Conservation (phyloP, 2,888 invertebrate species). For the Dryomyza anilis region DNA sequence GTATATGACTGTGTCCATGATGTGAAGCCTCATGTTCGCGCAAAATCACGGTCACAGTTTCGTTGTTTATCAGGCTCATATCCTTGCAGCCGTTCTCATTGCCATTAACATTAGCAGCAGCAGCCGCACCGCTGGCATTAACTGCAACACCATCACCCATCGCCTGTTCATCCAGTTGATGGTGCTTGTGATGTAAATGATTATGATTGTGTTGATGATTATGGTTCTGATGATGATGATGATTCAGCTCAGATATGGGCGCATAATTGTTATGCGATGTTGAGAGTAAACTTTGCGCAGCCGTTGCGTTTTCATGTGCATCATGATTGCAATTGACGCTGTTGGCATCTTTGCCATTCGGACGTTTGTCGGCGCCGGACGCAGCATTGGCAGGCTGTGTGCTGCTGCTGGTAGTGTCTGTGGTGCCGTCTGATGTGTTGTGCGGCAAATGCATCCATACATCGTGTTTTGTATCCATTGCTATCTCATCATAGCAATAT, state of each 20-base stretch:
- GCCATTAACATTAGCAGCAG: neutral
- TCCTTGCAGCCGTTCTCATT: conserved; percentile 52
- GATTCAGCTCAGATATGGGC: conserved; percentile 50
- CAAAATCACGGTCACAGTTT: conserved; percentile 79
- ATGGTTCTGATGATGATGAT: conserved; percentile 45
- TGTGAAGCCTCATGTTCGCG: conserved; percentile 67
- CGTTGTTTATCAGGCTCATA: conserved; percentile 63
- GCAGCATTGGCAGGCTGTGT: no score
- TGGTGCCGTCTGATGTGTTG: conserved; percentile 28
- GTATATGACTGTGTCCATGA: conserved; percentile 86
- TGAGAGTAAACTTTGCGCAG: conserved; percentile 56
- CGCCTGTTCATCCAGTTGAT: conserved; percentile 47
- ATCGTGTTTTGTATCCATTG: conserved; percentile 72
- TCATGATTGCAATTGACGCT: conserved; percentile 19
- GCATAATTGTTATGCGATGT: conserved; percentile 56
- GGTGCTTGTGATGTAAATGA: conserved; percentile 43
- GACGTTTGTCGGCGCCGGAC: conserved; percentile 3
- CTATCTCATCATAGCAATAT: conserved; percentile 85
- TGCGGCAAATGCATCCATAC: conserved; percentile 61
- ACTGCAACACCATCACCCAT: conserved; percentile 42
- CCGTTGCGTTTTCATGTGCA: conserved; percentile 36
- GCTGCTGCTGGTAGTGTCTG: neutral
- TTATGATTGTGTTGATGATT: conserved; percentile 48
- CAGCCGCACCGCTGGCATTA: no score
- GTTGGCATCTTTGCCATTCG: conserved; percentile 28